Percentiles rank a stretch among this genome's conserved stretches.
phyloP scores from a whole-genome alignment of 2,113 vertebrate species.

The Mustela lutreola region DNA sequence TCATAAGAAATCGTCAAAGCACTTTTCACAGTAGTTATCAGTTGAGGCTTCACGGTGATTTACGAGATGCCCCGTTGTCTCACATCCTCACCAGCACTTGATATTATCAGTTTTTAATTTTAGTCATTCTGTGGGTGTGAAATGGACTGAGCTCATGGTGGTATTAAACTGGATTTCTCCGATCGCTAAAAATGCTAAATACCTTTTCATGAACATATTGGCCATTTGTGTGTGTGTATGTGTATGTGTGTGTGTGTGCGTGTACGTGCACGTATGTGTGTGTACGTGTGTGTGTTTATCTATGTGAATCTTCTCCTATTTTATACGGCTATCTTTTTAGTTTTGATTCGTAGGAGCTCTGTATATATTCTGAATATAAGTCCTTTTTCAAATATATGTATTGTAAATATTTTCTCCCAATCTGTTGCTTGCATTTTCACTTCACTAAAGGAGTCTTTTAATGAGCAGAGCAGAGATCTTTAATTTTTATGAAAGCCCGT shows the following conservation, averaged over 20 bases:
- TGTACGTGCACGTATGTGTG: not conserved
- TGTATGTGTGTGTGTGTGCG: not conserved
- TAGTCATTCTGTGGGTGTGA: not conserved
- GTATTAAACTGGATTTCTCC: not conserved
- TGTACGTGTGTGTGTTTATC: not conserved
- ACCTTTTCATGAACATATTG: not conserved
- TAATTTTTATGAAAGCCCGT: not conserved
- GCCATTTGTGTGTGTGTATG: not conserved
- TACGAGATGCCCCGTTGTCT: not conserved
- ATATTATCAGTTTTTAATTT: not conserved
- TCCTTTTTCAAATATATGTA: not conserved
- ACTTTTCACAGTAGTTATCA: not conserved
- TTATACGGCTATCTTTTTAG: not conserved
- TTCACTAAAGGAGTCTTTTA: conserved; percentile 12
- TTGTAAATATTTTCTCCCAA: conserved; percentile 29
- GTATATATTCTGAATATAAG: not conserved
- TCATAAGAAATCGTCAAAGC: not conserved
- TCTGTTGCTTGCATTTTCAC: not conserved
- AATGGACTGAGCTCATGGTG: not conserved
- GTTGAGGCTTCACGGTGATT: not conserved
- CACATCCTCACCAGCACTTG: not conserved
- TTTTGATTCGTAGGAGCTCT: conserved; percentile 24
- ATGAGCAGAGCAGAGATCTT: conserved; percentile 22
- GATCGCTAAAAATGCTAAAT: not conserved
- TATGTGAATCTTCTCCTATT: not conserved